Conservation (phyloP, 2,113 vertebrate genomes). For the Ginglymostoma cirratum region DNA sequence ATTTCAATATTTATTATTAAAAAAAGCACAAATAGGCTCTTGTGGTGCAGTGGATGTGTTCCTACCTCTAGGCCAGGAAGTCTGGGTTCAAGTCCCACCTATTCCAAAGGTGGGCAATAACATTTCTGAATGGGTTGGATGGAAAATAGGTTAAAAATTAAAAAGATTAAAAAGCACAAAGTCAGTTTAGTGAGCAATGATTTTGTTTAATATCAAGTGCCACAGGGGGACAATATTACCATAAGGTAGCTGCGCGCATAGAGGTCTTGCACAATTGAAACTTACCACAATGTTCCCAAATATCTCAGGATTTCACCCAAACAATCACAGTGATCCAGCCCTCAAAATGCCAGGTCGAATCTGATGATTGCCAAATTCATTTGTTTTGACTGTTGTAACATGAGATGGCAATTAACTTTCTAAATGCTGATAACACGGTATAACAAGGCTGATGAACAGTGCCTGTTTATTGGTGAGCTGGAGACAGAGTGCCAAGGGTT, state of each 20-base stretch:
- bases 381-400: constrained; percentile 7
- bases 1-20: constrained; percentile 32
- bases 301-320: neutral
- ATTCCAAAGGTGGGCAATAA: too few relatives aligned
- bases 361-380: neutral
- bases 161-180: neutral
- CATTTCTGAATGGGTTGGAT: too few relatives aligned
- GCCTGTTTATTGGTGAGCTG: neutral
- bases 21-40: neutral
- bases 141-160: too few relatives aligned
- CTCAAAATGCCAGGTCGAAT: neutral
- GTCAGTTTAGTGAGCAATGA: constrained; percentile 24
- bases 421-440: neutral
- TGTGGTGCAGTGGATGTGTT: too few relatives aligned
- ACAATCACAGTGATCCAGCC: neutral
- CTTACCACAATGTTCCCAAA: constrained; percentile 10
- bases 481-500: neutral
- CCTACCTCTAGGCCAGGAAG: too few relatives aligned
- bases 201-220: constrained; percentile 29
- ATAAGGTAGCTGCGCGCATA: neutral
- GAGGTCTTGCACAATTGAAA: neutral
- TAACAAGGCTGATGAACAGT: constrained; percentile 3
- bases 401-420: constrained; percentile 16
- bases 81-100: too few relatives aligned
- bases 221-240: neutral